A percentile compares a stretch with the other conserved stretches of the same genome.
Evolutionary conservation across 2,113 vertebrate genomes (phyloP).

Genomic region (Limanda limanda): DNA sequence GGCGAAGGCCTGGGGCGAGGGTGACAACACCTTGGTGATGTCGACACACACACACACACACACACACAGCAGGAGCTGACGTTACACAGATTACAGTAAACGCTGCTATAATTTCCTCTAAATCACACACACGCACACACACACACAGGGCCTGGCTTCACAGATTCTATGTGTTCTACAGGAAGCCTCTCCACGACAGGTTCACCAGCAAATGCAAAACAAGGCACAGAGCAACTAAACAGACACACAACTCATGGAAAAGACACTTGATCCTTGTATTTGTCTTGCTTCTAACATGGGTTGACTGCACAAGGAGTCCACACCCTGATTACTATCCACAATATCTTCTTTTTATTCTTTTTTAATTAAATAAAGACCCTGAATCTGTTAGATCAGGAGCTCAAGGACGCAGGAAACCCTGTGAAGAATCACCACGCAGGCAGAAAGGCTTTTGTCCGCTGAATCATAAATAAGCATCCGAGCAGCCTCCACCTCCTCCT

Average conservation of each 20-base stretch:
- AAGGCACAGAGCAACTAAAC: slow-evolving; percentile 70
- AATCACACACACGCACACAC: slow-evolving; percentile 28
- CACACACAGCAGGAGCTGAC: slow-evolving; percentile 63
- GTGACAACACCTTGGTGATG: slow-evolving; percentile 73
- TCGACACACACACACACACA: slow-evolving; percentile 53
- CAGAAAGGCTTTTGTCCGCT: slow-evolving; percentile 61
- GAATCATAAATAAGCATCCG: slow-evolving; percentile 66
- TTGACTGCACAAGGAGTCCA: slow-evolving; percentile 46
- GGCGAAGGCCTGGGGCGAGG: slow-evolving; percentile 56
- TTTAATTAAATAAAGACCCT: slow-evolving; percentile 24
- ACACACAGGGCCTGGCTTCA: slow-evolving; percentile 45
- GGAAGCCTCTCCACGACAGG: slow-evolving; percentile 66
- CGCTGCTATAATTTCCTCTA: slow-evolving; percentile 66
- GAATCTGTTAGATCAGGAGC: slow-evolving; percentile 52
- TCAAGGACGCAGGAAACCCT: slow-evolving; percentile 63
- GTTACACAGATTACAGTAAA: slow-evolving; percentile 77
- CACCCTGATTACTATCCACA: slow-evolving; percentile 64
- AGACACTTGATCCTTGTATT: slow-evolving; percentile 52
- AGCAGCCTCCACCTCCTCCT: slow-evolving; percentile 17
- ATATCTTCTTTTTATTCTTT: not conserved
- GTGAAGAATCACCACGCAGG: slow-evolving; percentile 55
- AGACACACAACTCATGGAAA: slow-evolving; percentile 41
- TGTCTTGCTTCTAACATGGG: slow-evolving; percentile 30
- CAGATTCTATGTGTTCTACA: slow-evolving; percentile 52
- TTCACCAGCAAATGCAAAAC: slow-evolving; percentile 63